These are phyloP conservation scores for Furcula furcula DNA, from an alignment of 2,888 invertebrate genomes.

Conservation along the genomic window DNA sequence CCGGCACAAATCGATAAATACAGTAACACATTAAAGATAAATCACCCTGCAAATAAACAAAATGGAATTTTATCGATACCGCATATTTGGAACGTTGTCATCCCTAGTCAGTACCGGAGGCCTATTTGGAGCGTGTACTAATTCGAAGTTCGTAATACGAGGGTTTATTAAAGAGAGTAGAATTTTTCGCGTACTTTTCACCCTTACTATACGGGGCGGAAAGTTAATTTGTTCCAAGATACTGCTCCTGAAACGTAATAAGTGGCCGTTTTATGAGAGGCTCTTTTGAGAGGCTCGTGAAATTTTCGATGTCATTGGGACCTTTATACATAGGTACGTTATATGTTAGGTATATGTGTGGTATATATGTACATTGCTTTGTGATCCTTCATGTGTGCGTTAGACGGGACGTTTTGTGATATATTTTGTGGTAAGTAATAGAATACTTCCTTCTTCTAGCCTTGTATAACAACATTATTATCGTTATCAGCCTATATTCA, in stretches of 20 bases:
- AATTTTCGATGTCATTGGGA: conserved; percentile 16
- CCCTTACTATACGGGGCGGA: conserved; percentile 28
- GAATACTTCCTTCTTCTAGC: no score
- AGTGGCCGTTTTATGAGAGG: conserved; percentile 27
- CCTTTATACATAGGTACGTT: no score
- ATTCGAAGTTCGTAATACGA: conserved; percentile 52
- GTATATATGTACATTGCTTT: no score
- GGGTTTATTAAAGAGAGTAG: conserved; percentile 61
- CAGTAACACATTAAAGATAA: no score
- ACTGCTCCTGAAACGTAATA: conserved; percentile 30
- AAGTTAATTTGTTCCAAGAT: conserved; percentile 44
- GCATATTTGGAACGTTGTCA: conserved; percentile 18
- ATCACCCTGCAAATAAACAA: background rate
- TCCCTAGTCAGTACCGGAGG: conserved; percentile 29
- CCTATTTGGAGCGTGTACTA: conserved; percentile 46
- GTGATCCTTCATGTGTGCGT: no score
- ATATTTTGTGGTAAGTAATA: no score
- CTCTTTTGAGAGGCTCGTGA: conserved; percentile 13
- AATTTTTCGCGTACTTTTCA: conserved; percentile 49
- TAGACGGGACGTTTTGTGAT: no score
- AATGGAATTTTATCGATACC: conserved; percentile 19
- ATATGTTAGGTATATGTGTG: no score
- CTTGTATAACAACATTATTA: no score
- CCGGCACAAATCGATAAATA: no score
- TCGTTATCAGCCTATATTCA: no score